Evolutionary conservation across 2,113 vertebrate species (phyloP).

Genomic region (Crotalus helleri): DNA sequence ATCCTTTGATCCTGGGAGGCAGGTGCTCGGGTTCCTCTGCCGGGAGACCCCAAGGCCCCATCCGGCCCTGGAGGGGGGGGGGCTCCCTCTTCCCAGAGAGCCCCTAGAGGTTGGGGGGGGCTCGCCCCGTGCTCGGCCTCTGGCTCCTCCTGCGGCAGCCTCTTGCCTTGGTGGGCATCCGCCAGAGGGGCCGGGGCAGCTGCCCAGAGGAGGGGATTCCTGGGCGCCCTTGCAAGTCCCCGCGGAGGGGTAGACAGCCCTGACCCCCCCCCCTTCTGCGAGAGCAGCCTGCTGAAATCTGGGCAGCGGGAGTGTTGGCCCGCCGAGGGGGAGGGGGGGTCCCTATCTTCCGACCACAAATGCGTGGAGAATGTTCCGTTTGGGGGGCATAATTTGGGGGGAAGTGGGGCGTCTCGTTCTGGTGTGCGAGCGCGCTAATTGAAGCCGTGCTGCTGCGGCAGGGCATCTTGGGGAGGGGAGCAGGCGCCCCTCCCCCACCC

Average conservation of each 20-base stretch:
- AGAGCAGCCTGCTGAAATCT: background rate
- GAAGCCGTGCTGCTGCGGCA: constrained; percentile 71
- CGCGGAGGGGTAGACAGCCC: background rate
- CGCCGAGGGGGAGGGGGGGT: constrained; percentile 16
- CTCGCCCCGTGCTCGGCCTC: background rate
- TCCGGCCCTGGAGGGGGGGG: no score
- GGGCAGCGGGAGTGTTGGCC: background rate
- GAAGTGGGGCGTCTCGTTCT: constrained; percentile 57
- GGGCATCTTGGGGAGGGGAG: constrained; percentile 66
- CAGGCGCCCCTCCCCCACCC: constrained; percentile 67
- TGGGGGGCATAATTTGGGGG: constrained; percentile 61
- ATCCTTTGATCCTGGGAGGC: no score
- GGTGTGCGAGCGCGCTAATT: constrained; percentile 70
- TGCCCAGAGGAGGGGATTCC: background rate
- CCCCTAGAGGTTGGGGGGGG: background rate
- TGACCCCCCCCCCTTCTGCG: constrained; percentile 6
- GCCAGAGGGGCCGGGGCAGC: background rate
- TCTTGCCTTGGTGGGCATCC: background rate
- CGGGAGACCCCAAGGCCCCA: background rate
- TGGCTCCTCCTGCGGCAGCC: background rate
- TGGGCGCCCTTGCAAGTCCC: background rate
- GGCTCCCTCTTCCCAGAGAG: background rate
- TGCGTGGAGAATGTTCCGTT: constrained; percentile 68
- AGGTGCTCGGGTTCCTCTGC: no score
- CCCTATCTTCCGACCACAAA: constrained; percentile 66